A percentile compares a stretch with the other conserved stretches of the same genome.
These are phyloP conservation scores for Sphinx pinastri DNA, from an alignment of 2,888 invertebrate genomes.

Conservation along the genomic window DNA sequence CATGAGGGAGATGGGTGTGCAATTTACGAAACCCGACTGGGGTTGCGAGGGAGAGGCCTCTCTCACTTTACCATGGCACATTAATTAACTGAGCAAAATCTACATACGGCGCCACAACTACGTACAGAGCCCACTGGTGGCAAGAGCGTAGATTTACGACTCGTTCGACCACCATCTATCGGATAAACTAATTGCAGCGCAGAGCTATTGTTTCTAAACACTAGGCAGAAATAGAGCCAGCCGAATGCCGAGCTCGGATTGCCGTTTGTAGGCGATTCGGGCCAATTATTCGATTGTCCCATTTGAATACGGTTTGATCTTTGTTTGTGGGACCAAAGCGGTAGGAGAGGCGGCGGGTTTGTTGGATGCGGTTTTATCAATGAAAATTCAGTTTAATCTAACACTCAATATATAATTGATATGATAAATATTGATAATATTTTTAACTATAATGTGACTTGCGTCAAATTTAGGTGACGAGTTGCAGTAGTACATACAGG, in stretches of 20 bases:
- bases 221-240: conserved; percentile 70
- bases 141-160: conserved; percentile 81
- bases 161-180: conserved; percentile 81
- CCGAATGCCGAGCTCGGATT: conserved; percentile 50
- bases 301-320: conserved; percentile 48
- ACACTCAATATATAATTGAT: background rate
- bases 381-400: background rate
- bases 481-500: background rate
- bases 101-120: conserved; percentile 79
- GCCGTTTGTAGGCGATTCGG: conserved; percentile 58
- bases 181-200: conserved; percentile 81
- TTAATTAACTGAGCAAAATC: conserved; percentile 81
- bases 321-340: conserved; percentile 25
- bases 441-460: background rate
- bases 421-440: background rate
- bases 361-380: background rate
- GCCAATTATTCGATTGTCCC: conserved; percentile 68
- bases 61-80: conserved; percentile 79
- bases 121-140: conserved; percentile 75
- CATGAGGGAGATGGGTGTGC: conserved; percentile 75
- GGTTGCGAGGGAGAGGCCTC: conserved; percentile 69
- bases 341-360: conserved; percentile 1
- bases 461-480: background rate
- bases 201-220: conserved; percentile 81
- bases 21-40: conserved; percentile 75